Evolutionary conservation across 2,888 invertebrate species (phyloP).

Genomic region (Electrophaes corylata): DNA sequence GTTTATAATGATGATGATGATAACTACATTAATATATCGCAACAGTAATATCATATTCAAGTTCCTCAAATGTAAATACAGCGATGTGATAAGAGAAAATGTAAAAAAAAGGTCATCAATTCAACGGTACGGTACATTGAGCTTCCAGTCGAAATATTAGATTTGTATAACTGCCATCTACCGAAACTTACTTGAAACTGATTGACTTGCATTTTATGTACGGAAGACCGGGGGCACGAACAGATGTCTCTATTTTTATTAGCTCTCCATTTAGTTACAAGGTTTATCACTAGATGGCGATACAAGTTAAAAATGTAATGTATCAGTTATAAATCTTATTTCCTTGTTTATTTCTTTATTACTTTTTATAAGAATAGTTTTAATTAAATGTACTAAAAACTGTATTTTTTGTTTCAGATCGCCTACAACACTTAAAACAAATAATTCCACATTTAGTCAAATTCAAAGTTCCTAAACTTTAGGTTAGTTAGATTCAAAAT

Average conservation of each 20-base stretch:
- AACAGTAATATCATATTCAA: too few relatives aligned
- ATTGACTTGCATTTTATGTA: background rate
- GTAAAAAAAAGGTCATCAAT: too few relatives aligned
- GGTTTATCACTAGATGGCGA: slow-evolving; percentile 10
- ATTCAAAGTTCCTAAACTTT: slow-evolving; percentile 70
- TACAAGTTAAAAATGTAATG: background rate
- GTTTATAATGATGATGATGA: too few relatives aligned
- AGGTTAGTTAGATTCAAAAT: slow-evolving; percentile 53
- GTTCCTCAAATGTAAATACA: too few relatives aligned
- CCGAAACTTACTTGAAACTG: background rate
- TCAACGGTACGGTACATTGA: too few relatives aligned
- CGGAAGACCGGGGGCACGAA: background rate
- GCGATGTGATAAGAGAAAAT: too few relatives aligned
- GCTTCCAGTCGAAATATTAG: background rate
- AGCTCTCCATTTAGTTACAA: slow-evolving; percentile 7
- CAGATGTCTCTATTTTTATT: background rate
- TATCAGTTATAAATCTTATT: background rate
- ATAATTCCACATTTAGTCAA: slow-evolving; percentile 81
- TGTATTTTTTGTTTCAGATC: slow-evolving; percentile 72
- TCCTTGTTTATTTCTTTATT: background rate
- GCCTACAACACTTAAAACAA: slow-evolving; percentile 57
- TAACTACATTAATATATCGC: too few relatives aligned
- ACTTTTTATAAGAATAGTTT: background rate
- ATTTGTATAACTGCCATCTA: slow-evolving; percentile 15
- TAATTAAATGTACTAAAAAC: background rate